Evolutionary conservation across 2,797 vertebrate genomes (phyloP).

Genomic region (Alosa sapidissima): DNA sequence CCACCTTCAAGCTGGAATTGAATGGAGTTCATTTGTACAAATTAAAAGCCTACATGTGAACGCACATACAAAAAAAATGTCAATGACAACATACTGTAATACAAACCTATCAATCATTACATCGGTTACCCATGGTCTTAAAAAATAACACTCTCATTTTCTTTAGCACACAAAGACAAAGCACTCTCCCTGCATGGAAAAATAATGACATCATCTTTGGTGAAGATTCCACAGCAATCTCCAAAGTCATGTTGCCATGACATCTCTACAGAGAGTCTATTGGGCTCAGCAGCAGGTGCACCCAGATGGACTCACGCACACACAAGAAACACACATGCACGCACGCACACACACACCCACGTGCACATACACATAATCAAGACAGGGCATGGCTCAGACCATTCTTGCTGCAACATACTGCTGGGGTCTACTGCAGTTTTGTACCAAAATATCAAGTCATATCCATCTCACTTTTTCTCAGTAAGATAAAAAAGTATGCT

Average conservation of each 20-base stretch:
- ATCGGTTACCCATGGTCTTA: conserved; percentile 37
- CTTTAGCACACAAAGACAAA: conserved; percentile 49
- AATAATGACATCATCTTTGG: conserved; percentile 78
- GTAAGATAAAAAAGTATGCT: not conserved
- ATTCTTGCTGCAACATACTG: conserved; percentile 56
- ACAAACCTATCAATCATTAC: conserved; percentile 54
- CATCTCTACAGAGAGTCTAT: conserved; percentile 50
- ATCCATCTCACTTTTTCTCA: not conserved
- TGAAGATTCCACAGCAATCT: conserved; percentile 71
- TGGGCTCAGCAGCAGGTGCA: conserved; percentile 54
- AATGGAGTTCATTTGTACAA: conserved; percentile 57
- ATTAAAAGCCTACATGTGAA: conserved; percentile 60
- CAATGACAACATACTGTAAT: conserved; percentile 55
- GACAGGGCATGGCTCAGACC: conserved; percentile 14
- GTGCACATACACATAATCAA: conserved; percentile 60
- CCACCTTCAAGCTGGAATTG: conserved; percentile 48
- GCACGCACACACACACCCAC: conserved; percentile 57
- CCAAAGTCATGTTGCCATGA: conserved; percentile 50
- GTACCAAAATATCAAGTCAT: conserved; percentile 20
- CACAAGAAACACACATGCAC: conserved; percentile 34
- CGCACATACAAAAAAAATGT: conserved; percentile 56
- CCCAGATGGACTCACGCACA: conserved; percentile 36
- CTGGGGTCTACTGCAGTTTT: conserved; percentile 33
- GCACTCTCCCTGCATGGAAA: conserved; percentile 42
- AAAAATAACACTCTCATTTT: conserved; percentile 30